Evolutionary conservation across 2,797 vertebrate genomes (phyloP), one percentile per base, ranked within the genome.

Genomic region (Pangasius krempfi): DNA sequence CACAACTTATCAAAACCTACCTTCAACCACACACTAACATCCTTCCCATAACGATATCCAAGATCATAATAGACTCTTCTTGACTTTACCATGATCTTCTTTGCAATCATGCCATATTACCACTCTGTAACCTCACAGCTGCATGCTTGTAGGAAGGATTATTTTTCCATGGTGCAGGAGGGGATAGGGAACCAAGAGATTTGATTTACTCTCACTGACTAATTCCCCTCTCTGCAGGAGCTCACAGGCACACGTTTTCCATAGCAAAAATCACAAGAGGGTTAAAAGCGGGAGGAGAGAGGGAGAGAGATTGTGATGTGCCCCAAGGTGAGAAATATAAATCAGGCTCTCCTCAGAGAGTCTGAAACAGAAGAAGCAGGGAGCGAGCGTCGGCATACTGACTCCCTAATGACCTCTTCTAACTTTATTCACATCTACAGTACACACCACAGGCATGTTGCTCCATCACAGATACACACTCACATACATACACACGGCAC

Each of bases 261-360:
- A 78, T 72, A 78, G 44, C 79, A 40, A 84, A 50, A 64, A 76
- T 56, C 54, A 54, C 9, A 5, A 87, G 83, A 76, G 70, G 58
- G 33, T 47, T 80, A 84, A 62, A 75, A 68, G 27, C 7, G 9
- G 72, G n/a, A 60, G 44, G 44, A 50, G 25, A 82, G 86, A 54
- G 33, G 54, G 22, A 86, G 27, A 90, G 60, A 37, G 44, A 86
- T 84, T 85, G 62, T 54, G 73, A 84, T 83, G 66, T 86, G 88
- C 89, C 93, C 92, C 87, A 89, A 89, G 89, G 92, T 89, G 86
- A 92, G 78, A 87, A 90, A 89, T 90, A 92, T 95, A 94, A 94
- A 95, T 95, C 91, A 92, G 85, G 54, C 2, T 56, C 72, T 88
- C 89, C 89, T 88, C 56, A 88, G 89, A 84, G 91, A 91, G 90